Evolutionary conservation across 2,113 vertebrate species (phyloP).

Genomic region (Balaeniceps rex): DNA sequence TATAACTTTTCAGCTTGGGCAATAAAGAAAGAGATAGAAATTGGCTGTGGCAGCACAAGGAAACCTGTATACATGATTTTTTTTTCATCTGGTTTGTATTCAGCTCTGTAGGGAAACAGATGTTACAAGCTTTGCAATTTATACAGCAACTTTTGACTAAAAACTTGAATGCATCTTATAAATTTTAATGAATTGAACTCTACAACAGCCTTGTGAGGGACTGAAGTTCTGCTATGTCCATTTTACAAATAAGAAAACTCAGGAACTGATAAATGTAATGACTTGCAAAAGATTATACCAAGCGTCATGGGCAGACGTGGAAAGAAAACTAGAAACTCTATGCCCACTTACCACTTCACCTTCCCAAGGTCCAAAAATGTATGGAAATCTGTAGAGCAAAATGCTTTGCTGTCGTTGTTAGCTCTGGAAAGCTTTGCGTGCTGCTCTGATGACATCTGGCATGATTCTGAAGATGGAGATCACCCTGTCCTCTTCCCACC

Average conservation of each 20-base stretch:
- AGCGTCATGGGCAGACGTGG: background rate
- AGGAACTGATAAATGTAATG: background rate
- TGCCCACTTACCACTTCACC: background rate
- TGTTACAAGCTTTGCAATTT: constrained; percentile 11
- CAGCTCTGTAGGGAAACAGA: background rate
- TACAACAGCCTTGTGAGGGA: background rate
- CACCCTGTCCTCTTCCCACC: background rate
- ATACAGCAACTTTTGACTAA: constrained; percentile 19
- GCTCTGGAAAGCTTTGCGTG: background rate
- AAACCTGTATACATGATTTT: background rate
- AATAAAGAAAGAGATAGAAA: background rate
- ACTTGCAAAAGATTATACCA: background rate
- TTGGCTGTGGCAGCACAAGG: background rate
- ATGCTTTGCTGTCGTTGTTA: background rate
- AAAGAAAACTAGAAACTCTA: background rate
- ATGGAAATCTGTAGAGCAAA: background rate
- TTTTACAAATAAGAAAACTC: background rate
- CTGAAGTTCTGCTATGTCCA: background rate
- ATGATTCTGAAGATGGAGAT: background rate
- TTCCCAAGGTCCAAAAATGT: background rate
- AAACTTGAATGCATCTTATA: background rate
- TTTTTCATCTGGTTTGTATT: background rate
- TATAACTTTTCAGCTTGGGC: background rate
- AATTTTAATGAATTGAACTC: constrained; percentile 33
- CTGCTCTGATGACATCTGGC: background rate